These are phyloP conservation scores for Drosophila pectinifera DNA, from an alignment of 1,140 invertebrate genomes.

Conservation along the genomic window DNA sequence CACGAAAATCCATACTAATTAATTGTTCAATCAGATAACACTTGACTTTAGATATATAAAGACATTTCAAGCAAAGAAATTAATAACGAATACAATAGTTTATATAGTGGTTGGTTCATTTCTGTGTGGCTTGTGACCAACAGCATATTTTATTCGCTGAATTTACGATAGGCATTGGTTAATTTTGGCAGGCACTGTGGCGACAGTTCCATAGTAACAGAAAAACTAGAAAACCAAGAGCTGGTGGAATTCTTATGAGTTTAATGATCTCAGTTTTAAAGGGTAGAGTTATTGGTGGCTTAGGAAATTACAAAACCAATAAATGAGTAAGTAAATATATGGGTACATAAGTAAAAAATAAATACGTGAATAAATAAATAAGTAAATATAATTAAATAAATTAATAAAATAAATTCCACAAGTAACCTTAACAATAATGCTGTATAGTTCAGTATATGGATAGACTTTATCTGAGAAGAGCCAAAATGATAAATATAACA, in stretches of 20 bases:
- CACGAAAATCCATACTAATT: constrained; percentile 65
- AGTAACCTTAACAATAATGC: background rate
- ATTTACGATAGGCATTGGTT: constrained; percentile 65
- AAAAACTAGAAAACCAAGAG: background rate
- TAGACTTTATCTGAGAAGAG: no score
- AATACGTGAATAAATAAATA: no score
- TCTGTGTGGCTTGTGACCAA: constrained; percentile 28
- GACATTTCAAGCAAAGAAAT: constrained; percentile 77
- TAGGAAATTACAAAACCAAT: background rate
- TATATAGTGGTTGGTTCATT: constrained; percentile 41
- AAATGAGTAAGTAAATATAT: background rate
- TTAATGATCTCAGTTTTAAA: constrained; percentile 6
- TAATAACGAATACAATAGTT: constrained; percentile 56
- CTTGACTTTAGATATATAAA: constrained; percentile 68
- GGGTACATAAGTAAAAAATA: no score
- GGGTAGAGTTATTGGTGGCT: background rate
- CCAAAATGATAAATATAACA: no score
- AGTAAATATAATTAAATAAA: no score
- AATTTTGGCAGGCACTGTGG: constrained; percentile 57
- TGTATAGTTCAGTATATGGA: no score
- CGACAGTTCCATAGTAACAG: constrained; percentile 30
- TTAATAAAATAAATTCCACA: background rate
- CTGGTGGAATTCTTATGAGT: background rate
- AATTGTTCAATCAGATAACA: constrained; percentile 79
- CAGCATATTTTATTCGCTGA: constrained; percentile 27